These are phyloP conservation scores for Cyprinodon variegatus DNA, from an alignment of 2,113 vertebrate genomes.

Conservation along the genomic window DNA sequence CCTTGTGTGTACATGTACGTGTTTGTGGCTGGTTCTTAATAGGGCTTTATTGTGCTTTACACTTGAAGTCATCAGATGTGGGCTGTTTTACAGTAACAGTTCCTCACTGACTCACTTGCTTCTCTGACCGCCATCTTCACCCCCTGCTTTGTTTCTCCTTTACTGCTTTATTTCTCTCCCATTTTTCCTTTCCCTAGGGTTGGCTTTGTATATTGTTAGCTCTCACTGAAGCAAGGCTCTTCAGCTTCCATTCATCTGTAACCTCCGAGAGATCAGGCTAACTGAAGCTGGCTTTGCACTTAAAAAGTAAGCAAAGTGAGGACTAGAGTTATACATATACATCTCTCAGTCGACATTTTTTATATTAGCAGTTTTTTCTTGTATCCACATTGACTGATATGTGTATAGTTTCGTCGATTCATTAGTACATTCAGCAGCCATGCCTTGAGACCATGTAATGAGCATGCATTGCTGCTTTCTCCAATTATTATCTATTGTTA, in stretches of 20 bases:
- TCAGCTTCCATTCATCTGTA: neutral
- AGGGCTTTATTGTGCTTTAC: slow-evolving; percentile 49
- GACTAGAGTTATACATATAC: no score
- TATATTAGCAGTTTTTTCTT: no score
- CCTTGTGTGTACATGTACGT: slow-evolving; percentile 18
- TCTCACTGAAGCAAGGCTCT: neutral
- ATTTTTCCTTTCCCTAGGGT: neutral
- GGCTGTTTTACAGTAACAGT: slow-evolving; percentile 39
- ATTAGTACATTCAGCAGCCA: no score
- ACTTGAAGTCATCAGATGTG: slow-evolving; percentile 52
- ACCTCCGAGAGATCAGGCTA: neutral
- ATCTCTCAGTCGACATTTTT: no score
- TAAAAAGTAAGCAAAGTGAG: neutral
- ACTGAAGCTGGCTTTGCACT: neutral
- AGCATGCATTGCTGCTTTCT: no score
- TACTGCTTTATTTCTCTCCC: neutral
- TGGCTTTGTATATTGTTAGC: neutral
- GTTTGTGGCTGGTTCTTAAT: slow-evolving; percentile 21
- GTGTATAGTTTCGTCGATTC: no score
- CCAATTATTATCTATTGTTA: no score
- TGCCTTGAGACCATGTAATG: no score
- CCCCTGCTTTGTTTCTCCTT: slow-evolving; percentile 14
- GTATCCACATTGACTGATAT: no score
- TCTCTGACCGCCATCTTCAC: slow-evolving; percentile 3
- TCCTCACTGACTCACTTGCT: slow-evolving; percentile 42